Evolutionary conservation across 2,888 invertebrate species (phyloP), one percentile per base, ranked within the genome.

Genomic region (Drosophila kambysellisi): DNA sequence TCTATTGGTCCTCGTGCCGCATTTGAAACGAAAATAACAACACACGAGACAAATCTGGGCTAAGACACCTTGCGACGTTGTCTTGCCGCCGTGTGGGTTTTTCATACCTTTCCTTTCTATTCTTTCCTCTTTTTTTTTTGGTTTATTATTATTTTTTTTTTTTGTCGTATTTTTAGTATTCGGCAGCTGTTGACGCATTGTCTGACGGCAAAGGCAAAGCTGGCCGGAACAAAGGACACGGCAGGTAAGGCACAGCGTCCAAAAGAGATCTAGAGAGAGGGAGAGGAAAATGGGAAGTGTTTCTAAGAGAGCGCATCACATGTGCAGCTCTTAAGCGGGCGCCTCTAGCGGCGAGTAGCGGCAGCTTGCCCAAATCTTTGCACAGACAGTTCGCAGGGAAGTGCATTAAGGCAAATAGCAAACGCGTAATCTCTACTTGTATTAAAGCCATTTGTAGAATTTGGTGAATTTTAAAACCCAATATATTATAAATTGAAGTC

Each of bases 31-130:
- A 65, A 72, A 62, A 65, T 62, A 72, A 66, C 76, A 85, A 82
- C 79, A 80, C 88, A 89, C 85, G 89, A 84, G 89, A 88, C 85
- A 86, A 86, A 86, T 86, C 85, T 86, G 85, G 89, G 82, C 85
- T 82, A 84, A 84, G 85, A 89, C 85, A 86, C 85, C 85, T 86
- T 86, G 85, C 85, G 39, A 82, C 56, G 75, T 76, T 74, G 68
- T 52, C 70, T 79, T 89, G 82, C 70, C 77, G 68, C 57, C 70
- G 82, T 89, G 85, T 88, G 89, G 85, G 75, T 89, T 85, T 74
- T 68, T 56, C 74, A 39, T 79, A 66, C 72, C 79, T 81, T 86
- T 73, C 64, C 64, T 69, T 46, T 25, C 15, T 25, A 15, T 46
- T 72, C 67, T 37, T 43, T 56, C 11, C 32, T 30, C 61, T 65